These are phyloP conservation scores for Papilio helenus DNA, from an alignment of 1,140 invertebrate genomes.

Conservation along the genomic window DNA sequence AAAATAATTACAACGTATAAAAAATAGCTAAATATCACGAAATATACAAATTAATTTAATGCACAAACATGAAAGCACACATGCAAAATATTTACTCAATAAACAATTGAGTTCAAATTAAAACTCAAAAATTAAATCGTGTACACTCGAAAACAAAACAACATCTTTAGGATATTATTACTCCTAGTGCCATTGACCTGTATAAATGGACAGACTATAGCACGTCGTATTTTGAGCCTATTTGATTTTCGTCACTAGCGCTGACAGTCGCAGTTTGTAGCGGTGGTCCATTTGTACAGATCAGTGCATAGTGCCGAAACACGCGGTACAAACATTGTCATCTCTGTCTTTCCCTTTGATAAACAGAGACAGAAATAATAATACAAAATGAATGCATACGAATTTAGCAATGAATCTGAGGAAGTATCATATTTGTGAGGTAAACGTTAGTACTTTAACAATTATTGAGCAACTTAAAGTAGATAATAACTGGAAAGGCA, in stretches of 20 bases:
- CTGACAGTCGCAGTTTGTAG: too few relatives aligned
- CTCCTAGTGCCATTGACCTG: neutral
- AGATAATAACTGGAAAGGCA: neutral
- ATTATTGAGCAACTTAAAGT: neutral
- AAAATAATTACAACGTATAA: slow-evolving; percentile 1
- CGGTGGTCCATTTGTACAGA: too few relatives aligned
- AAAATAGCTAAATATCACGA: slow-evolving; percentile 3
- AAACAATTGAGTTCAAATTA: neutral
- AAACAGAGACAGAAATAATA: too few relatives aligned
- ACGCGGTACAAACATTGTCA: too few relatives aligned
- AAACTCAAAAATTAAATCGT: neutral
- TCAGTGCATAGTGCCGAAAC: too few relatives aligned
- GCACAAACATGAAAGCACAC: neutral
- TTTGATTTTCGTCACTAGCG: too few relatives aligned
- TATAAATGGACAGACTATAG: too few relatives aligned
- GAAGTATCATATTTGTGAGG: too few relatives aligned
- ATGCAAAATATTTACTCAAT: neutral
- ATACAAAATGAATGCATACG: neutral
- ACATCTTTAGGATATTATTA: neutral
- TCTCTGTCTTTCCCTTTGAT: too few relatives aligned
- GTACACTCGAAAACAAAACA: neutral
- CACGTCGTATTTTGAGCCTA: too few relatives aligned
- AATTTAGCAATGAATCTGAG: neutral
- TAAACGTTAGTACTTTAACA: neutral
- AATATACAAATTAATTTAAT: neutral